Conservation (phyloP, 2,113 vertebrate genomes). For the Zeus faber region DNA sequence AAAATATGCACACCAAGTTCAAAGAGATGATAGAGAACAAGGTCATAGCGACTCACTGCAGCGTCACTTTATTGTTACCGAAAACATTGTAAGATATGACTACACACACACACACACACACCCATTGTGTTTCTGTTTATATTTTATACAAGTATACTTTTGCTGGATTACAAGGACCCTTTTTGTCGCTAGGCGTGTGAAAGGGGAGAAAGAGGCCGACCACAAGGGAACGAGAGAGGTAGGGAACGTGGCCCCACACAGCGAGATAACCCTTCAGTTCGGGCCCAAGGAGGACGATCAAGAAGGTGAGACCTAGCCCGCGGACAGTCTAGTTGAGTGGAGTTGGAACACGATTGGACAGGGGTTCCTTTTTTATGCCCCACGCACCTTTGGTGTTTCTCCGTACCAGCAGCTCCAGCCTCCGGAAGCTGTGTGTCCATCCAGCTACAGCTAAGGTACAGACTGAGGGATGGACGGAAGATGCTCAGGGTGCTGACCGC, state of each 20-base stretch:
- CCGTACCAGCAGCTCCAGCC: constrained; percentile 7
- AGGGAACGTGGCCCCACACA: constrained; percentile 61
- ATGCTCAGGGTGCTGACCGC: constrained; percentile 63
- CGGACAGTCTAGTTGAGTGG: too few relatives aligned
- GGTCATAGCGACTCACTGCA: constrained; percentile 66
- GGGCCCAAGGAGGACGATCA: constrained; percentile 32
- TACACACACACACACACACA: too few relatives aligned
- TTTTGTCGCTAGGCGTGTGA: constrained; percentile 47
- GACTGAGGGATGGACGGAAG: constrained; percentile 45
- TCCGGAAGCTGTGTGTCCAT: constrained; percentile 49
- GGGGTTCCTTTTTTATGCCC: too few relatives aligned
- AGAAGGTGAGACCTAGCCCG: too few relatives aligned
- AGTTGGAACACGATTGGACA: too few relatives aligned
- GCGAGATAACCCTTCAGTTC: constrained; percentile 72
- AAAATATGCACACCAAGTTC: constrained; percentile 55
- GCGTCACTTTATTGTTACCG: constrained; percentile 64
- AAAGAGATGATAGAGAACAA: constrained; percentile 62
- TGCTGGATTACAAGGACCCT: too few relatives aligned
- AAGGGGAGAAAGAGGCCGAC: constrained; percentile 58
- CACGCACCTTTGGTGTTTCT: not conserved
- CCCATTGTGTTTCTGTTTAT: not conserved
- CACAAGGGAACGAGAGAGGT: constrained; percentile 58
- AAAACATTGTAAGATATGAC: constrained; percentile 55
- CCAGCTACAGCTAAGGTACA: constrained; percentile 71
- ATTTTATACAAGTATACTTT: not conserved